Evolutionary conservation across 2,888 invertebrate genomes (phyloP).

Genomic region (Chaetoderma sp.): DNA sequence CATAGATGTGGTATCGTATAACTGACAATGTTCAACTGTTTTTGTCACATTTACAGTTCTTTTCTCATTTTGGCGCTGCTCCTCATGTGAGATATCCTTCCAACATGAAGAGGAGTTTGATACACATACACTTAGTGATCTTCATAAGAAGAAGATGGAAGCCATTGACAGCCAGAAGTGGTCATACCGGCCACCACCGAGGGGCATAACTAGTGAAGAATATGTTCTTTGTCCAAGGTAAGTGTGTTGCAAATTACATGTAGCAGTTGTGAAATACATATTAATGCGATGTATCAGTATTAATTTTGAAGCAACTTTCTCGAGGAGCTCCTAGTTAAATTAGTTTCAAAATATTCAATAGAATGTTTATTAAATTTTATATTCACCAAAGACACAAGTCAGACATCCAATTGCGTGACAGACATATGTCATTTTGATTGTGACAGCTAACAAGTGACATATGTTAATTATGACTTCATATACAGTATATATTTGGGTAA

Average conservation of each 20-base stretch:
- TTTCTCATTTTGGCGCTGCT: too few relatives aligned
- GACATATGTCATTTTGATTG: too few relatives aligned
- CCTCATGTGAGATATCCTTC: conserved; percentile 55
- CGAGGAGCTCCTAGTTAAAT: background rate
- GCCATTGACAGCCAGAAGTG: conserved; percentile 74
- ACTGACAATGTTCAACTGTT: too few relatives aligned
- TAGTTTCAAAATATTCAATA: too few relatives aligned
- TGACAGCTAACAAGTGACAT: too few relatives aligned
- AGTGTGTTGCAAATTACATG: conserved; percentile 31
- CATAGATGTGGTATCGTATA: too few relatives aligned
- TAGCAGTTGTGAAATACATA: background rate
- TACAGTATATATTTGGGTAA: too few relatives aligned
- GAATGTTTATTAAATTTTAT: too few relatives aligned
- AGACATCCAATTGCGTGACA: background rate
- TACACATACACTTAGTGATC: conserved; percentile 60
- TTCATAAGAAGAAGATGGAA: conserved; percentile 78
- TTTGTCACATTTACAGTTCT: too few relatives aligned
- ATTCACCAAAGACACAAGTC: too few relatives aligned
- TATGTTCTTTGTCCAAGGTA: conserved; percentile 77
- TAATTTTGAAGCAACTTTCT: too few relatives aligned
- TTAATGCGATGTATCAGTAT: background rate
- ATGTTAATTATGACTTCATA: too few relatives aligned
- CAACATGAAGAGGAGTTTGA: conserved; percentile 52
- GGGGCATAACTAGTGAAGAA: conserved; percentile 77
- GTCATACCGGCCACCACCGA: conserved; percentile 78